phyloP scores from a whole-genome alignment of 2,113 vertebrate species.

The Sorex araneus region DNA sequence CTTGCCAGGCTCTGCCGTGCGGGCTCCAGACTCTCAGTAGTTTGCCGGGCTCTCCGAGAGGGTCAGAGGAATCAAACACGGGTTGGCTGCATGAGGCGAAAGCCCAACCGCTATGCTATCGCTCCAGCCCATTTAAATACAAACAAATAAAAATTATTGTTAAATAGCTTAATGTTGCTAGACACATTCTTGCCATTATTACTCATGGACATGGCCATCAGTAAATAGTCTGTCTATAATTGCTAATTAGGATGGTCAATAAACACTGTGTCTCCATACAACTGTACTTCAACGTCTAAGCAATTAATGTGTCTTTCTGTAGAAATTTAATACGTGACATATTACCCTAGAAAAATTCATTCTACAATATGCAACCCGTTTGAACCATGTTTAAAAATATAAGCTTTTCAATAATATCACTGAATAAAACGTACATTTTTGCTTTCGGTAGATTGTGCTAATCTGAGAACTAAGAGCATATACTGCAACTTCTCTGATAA shows the following conservation, averaged over 20 bases:
- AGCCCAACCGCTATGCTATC: too few species aligned
- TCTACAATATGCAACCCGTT: slow-evolving; percentile 8
- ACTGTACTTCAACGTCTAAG: slow-evolving; percentile 50
- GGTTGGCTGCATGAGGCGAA: too few species aligned
- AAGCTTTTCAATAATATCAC: neutral
- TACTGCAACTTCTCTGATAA: neutral
- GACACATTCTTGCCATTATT: slow-evolving; percentile 58
- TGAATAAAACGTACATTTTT: slow-evolving; percentile 22
- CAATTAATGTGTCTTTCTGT: slow-evolving; percentile 39
- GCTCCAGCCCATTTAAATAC: slow-evolving; percentile 78
- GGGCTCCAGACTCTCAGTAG: too few species aligned
- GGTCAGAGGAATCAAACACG: too few species aligned
- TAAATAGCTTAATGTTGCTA: slow-evolving; percentile 66
- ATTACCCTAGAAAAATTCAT: slow-evolving; percentile 46
- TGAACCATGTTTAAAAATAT: slow-evolving; percentile 39
- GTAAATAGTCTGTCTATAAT: slow-evolving; percentile 60
- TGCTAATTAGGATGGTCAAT: slow-evolving; percentile 55
- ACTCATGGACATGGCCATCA: slow-evolving; percentile 60
- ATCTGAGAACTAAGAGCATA: neutral
- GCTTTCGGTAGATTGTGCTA: neutral
- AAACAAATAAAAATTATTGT: slow-evolving; percentile 51
- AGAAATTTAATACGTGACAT: slow-evolving; percentile 63
- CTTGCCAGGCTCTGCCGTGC: too few species aligned
- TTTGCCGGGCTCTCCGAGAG: too few species aligned
- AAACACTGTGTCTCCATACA: neutral